A percentile compares a stretch with the other conserved stretches of the same genome.
Evolutionary conservation across 2,888 invertebrate species (phyloP).

Genomic region (Sisyra terminalis): DNA sequence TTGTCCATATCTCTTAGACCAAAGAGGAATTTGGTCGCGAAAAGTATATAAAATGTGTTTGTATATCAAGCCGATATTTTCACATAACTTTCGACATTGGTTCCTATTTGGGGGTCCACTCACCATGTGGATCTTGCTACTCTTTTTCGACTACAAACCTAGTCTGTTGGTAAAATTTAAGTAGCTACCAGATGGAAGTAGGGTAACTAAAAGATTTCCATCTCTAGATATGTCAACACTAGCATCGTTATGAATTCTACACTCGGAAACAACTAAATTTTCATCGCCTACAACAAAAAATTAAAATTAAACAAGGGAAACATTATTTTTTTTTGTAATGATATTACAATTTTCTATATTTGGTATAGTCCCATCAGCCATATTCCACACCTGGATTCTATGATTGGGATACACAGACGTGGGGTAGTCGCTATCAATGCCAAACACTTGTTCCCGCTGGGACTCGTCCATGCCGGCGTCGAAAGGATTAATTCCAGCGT

Average conservation of each 20-base stretch:
- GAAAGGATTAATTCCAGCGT: conserved; percentile 27
- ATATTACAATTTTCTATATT: conserved; percentile 57
- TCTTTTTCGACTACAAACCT: conserved; percentile 34
- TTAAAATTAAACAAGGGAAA: not conserved
- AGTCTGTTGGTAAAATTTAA: conserved; percentile 54
- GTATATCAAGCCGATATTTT: too few species aligned
- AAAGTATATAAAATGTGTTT: too few species aligned
- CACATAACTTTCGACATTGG: too few species aligned
- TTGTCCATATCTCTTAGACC: too few species aligned
- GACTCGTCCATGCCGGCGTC: conserved; percentile 25
- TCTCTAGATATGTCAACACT: conserved; percentile 71
- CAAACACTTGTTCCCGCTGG: conserved; percentile 19
- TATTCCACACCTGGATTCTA: conserved; percentile 75
- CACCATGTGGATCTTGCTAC: not conserved
- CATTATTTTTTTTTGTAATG: too few species aligned
- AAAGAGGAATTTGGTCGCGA: too few species aligned
- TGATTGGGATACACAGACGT: conserved; percentile 50
- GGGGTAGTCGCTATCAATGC: conserved; percentile 23
- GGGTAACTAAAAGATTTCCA: conserved; percentile 57
- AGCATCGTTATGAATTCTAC: conserved; percentile 76
- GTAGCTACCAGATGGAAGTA: conserved; percentile 52
- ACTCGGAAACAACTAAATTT: conserved; percentile 63
- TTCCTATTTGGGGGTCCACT: too few species aligned
- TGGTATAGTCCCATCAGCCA: conserved; percentile 50
- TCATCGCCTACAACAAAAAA: too few species aligned